A percentile compares a stretch with the other conserved stretches of the same genome.
Conservation (phyloP, 92 coral and sea anemone genomes). For the Parazoanthus swiftii region DNA sequence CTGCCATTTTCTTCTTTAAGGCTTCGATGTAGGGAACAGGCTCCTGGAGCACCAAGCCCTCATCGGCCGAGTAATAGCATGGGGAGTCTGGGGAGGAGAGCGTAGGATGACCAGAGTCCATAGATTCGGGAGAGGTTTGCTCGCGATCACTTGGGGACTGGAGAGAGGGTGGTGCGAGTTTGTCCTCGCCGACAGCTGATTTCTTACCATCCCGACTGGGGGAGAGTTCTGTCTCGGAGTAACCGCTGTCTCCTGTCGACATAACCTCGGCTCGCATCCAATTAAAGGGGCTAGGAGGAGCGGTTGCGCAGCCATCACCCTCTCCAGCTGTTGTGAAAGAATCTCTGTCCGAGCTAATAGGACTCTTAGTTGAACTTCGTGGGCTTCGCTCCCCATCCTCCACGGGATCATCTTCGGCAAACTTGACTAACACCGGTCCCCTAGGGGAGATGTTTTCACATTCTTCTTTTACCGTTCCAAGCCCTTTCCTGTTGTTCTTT, state of each 20-base stretch:
- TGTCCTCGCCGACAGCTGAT: neutral
- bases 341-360: conserved; percentile 1
- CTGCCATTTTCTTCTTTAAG: neutral
- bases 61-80: conserved; percentile 27
- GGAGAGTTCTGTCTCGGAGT: neutral
- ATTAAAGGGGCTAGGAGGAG: conserved; percentile 12
- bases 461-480: conserved; percentile 18
- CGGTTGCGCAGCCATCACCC: conserved; percentile 16
- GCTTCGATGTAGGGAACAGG: conserved; percentile 9
- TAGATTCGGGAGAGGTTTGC: conserved; percentile 2
- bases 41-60: neutral
- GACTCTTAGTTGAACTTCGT: neutral
- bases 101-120: conserved; percentile 13
- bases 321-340: conserved; percentile 26
- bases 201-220: conserved; percentile 23
- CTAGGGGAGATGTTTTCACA: conserved; percentile 6
- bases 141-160: neutral
- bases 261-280: conserved; percentile 24
- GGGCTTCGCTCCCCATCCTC: conserved; percentile 4
- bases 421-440: conserved; percentile 25
- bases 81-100: conserved; percentile 38
- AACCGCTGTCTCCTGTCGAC: conserved; percentile 42
- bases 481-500: neutral
- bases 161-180: neutral
- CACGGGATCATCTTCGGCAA: neutral